These are phyloP conservation scores for Empis livida DNA, from an alignment of 2,888 invertebrate genomes.

Conservation along the genomic window DNA sequence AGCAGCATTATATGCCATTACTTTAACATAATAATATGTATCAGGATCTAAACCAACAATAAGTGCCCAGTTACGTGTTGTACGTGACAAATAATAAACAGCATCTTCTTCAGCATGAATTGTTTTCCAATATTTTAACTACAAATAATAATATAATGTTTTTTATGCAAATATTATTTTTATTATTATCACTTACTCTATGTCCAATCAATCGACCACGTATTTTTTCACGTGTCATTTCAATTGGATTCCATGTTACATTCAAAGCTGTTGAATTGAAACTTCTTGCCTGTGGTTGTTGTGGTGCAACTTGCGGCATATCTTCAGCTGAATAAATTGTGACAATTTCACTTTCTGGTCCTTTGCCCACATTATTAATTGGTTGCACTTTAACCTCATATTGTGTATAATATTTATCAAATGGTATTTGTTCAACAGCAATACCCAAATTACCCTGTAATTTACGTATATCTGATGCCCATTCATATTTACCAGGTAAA, in stretches of 20 bases:
- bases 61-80: conserved; percentile 70
- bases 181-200: conserved; percentile 55
- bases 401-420: conserved; percentile 53
- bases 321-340: conserved; percentile 79
- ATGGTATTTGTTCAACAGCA: conserved; percentile 62
- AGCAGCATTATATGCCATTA: conserved; percentile 92
- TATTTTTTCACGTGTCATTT: conserved; percentile 67
- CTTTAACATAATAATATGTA: conserved; percentile 85
- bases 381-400: conserved; percentile 80
- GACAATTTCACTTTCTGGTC: conserved; percentile 64
- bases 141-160: conserved; percentile 10
- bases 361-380: conserved; percentile 65
- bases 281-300: conserved; percentile 60
- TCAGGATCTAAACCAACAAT: conserved; percentile 89
- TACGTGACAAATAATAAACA: conserved; percentile 74
- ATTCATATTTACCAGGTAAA: conserved; percentile 60
- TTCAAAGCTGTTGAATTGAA: conserved; percentile 88
- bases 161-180: background rate
- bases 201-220: conserved; percentile 87
- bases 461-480: conserved; percentile 51
- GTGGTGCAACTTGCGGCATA: conserved; percentile 85
- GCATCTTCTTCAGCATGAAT: conserved; percentile 60
- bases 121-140: conserved; percentile 85
- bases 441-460: conserved; percentile 61
- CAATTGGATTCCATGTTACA: conserved; percentile 81